Evolutionary conservation across 2,797 vertebrate genomes (phyloP), one percentile per base, ranked within the genome.

Genomic region (Enteromius afrohamiltoni): DNA sequence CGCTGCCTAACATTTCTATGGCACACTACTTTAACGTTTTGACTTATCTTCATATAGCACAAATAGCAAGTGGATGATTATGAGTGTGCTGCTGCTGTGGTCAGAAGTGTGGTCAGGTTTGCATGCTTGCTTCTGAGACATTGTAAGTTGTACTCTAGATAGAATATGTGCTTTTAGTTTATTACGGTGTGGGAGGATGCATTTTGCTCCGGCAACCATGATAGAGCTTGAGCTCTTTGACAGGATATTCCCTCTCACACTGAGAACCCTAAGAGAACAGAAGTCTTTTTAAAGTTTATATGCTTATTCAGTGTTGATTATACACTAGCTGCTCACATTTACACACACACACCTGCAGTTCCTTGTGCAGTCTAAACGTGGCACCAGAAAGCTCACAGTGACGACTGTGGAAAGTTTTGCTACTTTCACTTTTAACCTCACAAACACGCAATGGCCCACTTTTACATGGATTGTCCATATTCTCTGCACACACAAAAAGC

Each of bases 161-260:
- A 58, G 17, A 9, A 23, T 37, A 37, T 9, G 34, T 7, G 45
- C 13, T 26, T 8, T 75, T 1, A 17, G 17, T 51, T 65, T 0
- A 82, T 79, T 42, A 96, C 96, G 94, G 92, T 0, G 92, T 94
- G 0, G 95, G 95, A 0, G 95, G 93, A 14, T 94, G 93, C 1
- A 95, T 91, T 86, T 95, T 96, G 89, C 92, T 95, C 89, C 95
- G 94, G 23, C 95, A 84, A 0, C 95, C 95, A 82, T 95, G 82
- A 80, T 94, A 95, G 42, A 96, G 81, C 68, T 83, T 94, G 62
- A 96, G 89, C 82, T 92, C 95, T 86, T 90, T 92, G 6, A 95
- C 67, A 0, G 92, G 90, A 94, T 93, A 95, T 14, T 96, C 94
- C 82, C 91, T 95, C 91, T 96, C 96, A 0, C 94, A 92, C 21